A percentile compares a stretch with the other conserved stretches of the same genome.
These are phyloP conservation scores for Picathartes gymnocephalus DNA, from an alignment of 2,113 vertebrate genomes.

Conservation along the genomic window DNA sequence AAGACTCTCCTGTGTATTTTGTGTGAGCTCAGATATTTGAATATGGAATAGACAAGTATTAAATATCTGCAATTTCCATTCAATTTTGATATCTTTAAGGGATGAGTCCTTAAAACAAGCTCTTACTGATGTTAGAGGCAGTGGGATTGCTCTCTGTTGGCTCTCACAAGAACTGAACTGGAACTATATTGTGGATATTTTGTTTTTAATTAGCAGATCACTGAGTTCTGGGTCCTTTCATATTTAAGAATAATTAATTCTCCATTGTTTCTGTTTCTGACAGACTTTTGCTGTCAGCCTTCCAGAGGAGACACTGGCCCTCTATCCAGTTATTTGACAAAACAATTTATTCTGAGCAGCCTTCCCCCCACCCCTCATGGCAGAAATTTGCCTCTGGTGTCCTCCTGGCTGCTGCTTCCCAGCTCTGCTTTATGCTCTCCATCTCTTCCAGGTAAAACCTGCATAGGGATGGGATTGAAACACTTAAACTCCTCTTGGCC, in stretches of 20 bases:
- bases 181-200: neutral
- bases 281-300: neutral
- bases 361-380: neutral
- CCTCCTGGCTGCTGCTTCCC: neutral
- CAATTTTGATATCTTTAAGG: neutral
- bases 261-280: conserved; percentile 2
- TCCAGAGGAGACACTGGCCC: neutral
- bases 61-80: neutral
- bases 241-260: neutral
- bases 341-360: neutral
- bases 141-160: neutral
- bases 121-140: neutral
- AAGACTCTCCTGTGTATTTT: neutral
- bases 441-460: neutral
- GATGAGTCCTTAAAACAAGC: neutral
- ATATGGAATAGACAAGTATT: neutral
- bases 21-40: neutral
- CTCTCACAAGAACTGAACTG: neutral
- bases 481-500: neutral
- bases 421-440: neutral
- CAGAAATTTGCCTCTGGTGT: neutral
- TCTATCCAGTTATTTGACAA: neutral
- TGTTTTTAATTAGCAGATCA: conserved; percentile 8
- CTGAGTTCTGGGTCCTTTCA: neutral
- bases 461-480: neutral